Percentiles rank a stretch among this genome's conserved stretches.
phyloP scores from a whole-genome alignment of 2,113 vertebrate species.

The Turdus rufiventris region DNA sequence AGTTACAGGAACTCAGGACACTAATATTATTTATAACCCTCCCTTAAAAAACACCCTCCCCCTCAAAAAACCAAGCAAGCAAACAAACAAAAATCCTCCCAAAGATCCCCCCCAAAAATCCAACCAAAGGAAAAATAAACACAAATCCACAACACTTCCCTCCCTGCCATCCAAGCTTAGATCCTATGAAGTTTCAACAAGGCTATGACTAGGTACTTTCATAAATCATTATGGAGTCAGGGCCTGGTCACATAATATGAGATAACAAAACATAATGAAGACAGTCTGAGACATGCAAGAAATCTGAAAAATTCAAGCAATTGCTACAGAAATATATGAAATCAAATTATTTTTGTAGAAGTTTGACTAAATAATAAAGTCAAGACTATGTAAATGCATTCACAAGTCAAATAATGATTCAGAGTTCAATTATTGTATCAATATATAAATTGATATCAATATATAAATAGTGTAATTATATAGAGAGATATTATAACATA shows the following conservation, averaged over 20 bases:
- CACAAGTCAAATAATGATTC: neutral
- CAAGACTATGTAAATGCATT: neutral
- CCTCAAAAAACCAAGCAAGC: neutral
- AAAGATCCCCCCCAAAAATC: neutral
- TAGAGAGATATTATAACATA: neutral
- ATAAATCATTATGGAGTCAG: neutral
- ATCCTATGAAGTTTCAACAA: neutral
- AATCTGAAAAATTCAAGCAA: neutral
- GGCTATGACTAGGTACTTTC: neutral
- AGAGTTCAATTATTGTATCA: neutral
- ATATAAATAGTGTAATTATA: neutral
- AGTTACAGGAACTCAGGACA: neutral
- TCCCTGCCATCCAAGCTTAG: neutral
- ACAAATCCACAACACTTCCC: neutral
- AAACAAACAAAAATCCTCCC: neutral
- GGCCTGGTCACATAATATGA: neutral
- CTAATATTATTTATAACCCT: neutral
- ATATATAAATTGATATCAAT: neutral
- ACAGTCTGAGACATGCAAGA: neutral
- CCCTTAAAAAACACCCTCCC: neutral
- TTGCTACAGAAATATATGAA: neutral
- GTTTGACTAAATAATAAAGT: neutral
- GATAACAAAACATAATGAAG: neutral
- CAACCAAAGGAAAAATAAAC: neutral
- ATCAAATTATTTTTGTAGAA: neutral